Conservation (phyloP, 2,888 invertebrate genomes). For the Macrosiphum euphorbiae region DNA sequence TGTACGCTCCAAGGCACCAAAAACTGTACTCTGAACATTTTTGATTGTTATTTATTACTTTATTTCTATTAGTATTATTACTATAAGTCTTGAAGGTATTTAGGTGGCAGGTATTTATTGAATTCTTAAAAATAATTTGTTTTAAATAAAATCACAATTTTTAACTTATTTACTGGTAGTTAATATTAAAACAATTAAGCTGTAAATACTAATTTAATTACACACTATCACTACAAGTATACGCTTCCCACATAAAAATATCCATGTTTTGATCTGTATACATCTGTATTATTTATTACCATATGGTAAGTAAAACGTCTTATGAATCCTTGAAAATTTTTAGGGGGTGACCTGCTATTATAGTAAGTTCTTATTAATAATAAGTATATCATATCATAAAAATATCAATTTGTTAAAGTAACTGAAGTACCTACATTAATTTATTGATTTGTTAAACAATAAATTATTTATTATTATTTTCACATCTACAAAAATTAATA, state of each 20-base stretch:
- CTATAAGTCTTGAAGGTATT: not conserved
- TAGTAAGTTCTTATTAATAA: not conserved
- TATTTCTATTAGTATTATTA: too few species aligned
- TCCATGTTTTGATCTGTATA: not conserved
- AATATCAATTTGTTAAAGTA: not conserved
- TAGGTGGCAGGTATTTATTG: not conserved
- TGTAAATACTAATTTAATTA: not conserved
- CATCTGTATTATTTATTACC: not conserved
- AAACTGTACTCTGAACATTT: not conserved
- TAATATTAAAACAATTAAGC: not conserved
- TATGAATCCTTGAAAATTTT: not conserved
- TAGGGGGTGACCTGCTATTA: not conserved
- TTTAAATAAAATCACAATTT: not conserved
- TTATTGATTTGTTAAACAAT: not conserved
- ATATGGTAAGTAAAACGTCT: not conserved
- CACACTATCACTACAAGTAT: not conserved
- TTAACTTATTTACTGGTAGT: not conserved
- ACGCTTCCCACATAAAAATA: not conserved
- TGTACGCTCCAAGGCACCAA: too few species aligned
- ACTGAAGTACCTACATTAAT: not conserved
- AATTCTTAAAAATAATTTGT: not conserved
- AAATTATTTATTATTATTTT: conserved; percentile 12
- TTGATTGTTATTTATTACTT: not conserved
- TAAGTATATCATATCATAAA: not conserved
- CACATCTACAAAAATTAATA: not conserved